These are phyloP conservation scores for Shargacucullia verbasci DNA, from an alignment of 2,888 invertebrate species.

Conservation along the genomic window DNA sequence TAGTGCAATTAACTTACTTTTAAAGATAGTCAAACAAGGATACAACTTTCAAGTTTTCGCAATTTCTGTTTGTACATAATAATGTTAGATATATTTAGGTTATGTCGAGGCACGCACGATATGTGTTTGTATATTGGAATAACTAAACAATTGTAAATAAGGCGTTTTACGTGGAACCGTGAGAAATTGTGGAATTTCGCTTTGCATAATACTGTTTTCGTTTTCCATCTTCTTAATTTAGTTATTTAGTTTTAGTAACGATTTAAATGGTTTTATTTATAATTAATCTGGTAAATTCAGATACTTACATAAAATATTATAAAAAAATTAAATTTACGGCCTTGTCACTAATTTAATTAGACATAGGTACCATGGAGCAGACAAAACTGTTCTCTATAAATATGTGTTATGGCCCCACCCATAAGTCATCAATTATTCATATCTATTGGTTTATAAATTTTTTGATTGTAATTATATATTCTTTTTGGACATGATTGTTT, in stretches of 20 bases:
- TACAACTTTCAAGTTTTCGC: constrained; percentile 40
- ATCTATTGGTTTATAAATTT: constrained; percentile 2
- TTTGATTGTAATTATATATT: constrained; percentile 22
- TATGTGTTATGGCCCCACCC: constrained; percentile 26
- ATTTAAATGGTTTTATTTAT: too few relatives aligned
- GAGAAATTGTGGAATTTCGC: neutral
- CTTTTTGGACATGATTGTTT: constrained; percentile 27
- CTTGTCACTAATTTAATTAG: too few relatives aligned
- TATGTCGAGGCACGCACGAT: constrained; percentile 18
- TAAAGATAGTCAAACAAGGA: too few relatives aligned
- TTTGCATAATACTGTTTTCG: neutral
- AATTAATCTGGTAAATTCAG: too few relatives aligned
- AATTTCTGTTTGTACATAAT: constrained; percentile 32
- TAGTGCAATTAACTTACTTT: too few relatives aligned
- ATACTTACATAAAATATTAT: too few relatives aligned
- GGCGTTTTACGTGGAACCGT: constrained; percentile 31
- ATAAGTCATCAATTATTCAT: constrained; percentile 23
- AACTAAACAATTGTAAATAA: constrained; percentile 4
- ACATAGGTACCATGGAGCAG: neutral
- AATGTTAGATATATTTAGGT: neutral
- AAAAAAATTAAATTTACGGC: too few relatives aligned
- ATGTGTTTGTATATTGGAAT: constrained; percentile 24
- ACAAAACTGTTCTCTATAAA: constrained; percentile 8
- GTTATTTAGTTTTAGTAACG: too few relatives aligned
- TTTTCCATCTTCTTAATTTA: too few relatives aligned